Conservation (phyloP, 2,888 invertebrate genomes). For the Patella caerulea region DNA sequence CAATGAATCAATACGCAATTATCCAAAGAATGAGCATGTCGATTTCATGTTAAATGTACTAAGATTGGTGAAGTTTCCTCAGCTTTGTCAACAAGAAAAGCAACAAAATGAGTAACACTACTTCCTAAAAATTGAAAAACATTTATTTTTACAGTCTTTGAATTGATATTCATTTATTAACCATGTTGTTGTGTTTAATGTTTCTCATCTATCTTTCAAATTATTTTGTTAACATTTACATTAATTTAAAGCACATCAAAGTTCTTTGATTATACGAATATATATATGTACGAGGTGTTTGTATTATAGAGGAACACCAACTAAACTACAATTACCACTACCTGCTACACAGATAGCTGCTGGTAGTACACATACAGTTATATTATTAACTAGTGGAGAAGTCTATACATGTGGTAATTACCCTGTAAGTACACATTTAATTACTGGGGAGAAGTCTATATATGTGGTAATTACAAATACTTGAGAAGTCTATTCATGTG, state of each 20-base stretch:
- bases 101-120: no score
- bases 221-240: background rate
- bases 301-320: slow-evolving; percentile 79
- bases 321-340: slow-evolving; percentile 81
- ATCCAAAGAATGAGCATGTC: no score
- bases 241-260: no score
- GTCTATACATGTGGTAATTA: slow-evolving; percentile 93
- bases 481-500: slow-evolving; percentile 95
- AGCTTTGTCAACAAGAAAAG: no score
- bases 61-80: no score
- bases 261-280: background rate
- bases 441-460: background rate
- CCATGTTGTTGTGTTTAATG: background rate
- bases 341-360: slow-evolving; percentile 85
- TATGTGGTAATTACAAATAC: background rate
- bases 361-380: slow-evolving; percentile 95
- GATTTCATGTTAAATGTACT: no score
- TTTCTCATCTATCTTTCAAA: background rate
- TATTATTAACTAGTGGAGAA: slow-evolving; percentile 89
- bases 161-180: no score
- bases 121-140: no score
- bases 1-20: no score
- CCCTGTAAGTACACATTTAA: slow-evolving; percentile 50
- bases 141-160: no score
- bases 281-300: background rate